Base-by-base conservation (phyloP, 2,113 vertebrate species). In the Trochalopteron elliotii region DNA sequence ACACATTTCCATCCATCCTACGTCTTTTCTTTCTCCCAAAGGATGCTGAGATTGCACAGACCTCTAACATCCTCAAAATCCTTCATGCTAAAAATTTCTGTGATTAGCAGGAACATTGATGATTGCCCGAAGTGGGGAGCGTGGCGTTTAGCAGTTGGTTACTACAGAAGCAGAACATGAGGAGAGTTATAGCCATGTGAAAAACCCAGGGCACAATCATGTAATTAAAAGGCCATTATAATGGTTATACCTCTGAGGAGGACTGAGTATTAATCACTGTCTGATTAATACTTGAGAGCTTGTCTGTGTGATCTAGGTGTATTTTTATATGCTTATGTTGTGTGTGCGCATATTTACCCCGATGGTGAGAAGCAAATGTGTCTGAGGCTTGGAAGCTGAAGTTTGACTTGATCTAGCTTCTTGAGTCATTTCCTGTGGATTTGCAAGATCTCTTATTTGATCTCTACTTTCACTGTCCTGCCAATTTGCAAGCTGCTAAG, bases 371-470 rank as follows among this genome's bases (percentile, higher is more conserved):
- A 63, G 60, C 52, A 50, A 88, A 83, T 6, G 23, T 39, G 24
- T 39, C 44, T 83, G 92, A 83, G 82, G 42, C 69, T 90, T 31
- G 56, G 49, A 77, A 89, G 67, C 31, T 57, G 37, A 56, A 86
- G 52, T 52, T 90, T 52, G 68, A 77, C 79, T 74, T 9, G 6
- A 68, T 94, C 76, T 92, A 50, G 20, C 83, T 93, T 56, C 72
- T 92, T 78, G 68, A 96, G 82, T 96, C n/a, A 91, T 91, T 96
- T 96, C 90, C 83, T 90, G 68, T 75, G 77, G 92, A 94, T 94
- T 92, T 92, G 47, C 15, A 16, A 89, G 69, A 75, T 90, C 87
- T 83, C 55, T 4, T 67, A 52, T 74, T 70, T 88, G 93, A 88
- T 93, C 88, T 90, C 71, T 71, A 71, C 79, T 95, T 85, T 94